Percentiles rank a stretch among this genome's conserved stretches.
phyloP scores from a whole-genome alignment of 2,797 vertebrate species.

The Esox masquinongy region DNA sequence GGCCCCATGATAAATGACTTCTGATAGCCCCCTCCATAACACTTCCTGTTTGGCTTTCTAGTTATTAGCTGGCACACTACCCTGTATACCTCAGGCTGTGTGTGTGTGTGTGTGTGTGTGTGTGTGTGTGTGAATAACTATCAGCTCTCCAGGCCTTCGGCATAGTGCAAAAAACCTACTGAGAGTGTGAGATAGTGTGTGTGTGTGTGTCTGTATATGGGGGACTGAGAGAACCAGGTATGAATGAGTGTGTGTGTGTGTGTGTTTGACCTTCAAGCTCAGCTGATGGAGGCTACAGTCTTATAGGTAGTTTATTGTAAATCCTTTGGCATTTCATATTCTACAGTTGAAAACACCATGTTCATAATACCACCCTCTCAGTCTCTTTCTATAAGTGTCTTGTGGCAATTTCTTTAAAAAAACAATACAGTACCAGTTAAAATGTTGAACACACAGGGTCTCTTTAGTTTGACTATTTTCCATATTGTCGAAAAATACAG shows the following conservation, averaged over 20 bases:
- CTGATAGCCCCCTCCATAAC: neutral
- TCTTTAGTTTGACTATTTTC: too few species aligned
- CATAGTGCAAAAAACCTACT: conserved; percentile 38
- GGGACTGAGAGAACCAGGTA: conserved; percentile 2
- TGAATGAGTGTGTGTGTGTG: neutral
- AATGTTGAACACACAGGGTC: too few species aligned
- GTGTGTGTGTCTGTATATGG: conserved; percentile 7
- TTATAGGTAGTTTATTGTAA: conserved; percentile 41
- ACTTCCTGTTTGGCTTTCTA: neutral
- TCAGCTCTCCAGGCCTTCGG: conserved; percentile 46
- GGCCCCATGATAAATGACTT: too few species aligned
- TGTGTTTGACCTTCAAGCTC: conserved; percentile 16
- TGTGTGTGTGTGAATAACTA: conserved; percentile 49
- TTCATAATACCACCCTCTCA: neutral
- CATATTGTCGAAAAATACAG: too few species aligned
- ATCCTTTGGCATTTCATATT: conserved; percentile 19
- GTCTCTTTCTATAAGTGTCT: neutral
- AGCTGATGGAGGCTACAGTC: conserved; percentile 31
- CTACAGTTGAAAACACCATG: neutral
- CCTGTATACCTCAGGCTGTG: neutral
- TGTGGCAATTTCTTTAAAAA: neutral
- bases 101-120: conserved; percentile 2
- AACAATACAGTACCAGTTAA: too few species aligned
- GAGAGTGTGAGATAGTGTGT: conserved; percentile 21
- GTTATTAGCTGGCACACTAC: neutral